phyloP scores from a whole-genome alignment of 1,140 invertebrate genomes.

The Nomia melanderi region DNA sequence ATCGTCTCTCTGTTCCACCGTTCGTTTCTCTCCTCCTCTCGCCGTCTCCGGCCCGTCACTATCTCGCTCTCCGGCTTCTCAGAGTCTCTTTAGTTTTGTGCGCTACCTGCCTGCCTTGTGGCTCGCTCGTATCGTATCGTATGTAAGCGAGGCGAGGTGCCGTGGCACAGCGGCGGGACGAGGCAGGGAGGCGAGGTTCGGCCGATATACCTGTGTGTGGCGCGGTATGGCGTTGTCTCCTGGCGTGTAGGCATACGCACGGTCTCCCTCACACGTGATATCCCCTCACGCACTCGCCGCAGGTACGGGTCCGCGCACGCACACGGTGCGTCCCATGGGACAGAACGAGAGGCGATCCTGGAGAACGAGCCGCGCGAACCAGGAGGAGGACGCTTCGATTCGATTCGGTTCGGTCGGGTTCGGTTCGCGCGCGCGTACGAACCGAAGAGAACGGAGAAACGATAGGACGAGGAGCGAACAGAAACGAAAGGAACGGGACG shows the following conservation, averaged over 20 bases:
- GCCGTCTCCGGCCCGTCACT: constrained; percentile 33
- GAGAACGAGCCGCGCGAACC: neutral
- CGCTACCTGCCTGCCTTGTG: constrained; percentile 76
- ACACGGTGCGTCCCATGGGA: neutral
- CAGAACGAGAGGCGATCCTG: neutral
- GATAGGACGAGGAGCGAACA: no score
- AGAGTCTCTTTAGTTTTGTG: constrained; percentile 72
- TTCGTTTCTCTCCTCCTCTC: neutral
- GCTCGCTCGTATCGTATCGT: constrained; percentile 70
- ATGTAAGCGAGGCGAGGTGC: constrained; percentile 73
- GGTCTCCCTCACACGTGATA: constrained; percentile 44
- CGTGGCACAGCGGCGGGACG: constrained; percentile 61
- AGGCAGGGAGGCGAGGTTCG: constrained; percentile 26
- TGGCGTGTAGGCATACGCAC: constrained; percentile 52
- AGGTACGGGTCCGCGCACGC: constrained; percentile 1
- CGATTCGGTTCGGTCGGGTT: neutral
- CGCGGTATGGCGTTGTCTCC: constrained; percentile 62
- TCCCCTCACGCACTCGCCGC: constrained; percentile 23
- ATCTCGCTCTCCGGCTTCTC: constrained; percentile 52
- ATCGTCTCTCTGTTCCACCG: constrained; percentile 10
- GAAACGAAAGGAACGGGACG: no score
- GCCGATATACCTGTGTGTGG: constrained; percentile 37
- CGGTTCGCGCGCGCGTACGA: no score
- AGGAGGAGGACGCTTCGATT: constrained; percentile 1
- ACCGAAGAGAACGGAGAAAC: no score